These are phyloP conservation scores for Caenorhabditis sinica DNA, from an alignment of 2,888 invertebrate species.

Conservation along the genomic window DNA sequence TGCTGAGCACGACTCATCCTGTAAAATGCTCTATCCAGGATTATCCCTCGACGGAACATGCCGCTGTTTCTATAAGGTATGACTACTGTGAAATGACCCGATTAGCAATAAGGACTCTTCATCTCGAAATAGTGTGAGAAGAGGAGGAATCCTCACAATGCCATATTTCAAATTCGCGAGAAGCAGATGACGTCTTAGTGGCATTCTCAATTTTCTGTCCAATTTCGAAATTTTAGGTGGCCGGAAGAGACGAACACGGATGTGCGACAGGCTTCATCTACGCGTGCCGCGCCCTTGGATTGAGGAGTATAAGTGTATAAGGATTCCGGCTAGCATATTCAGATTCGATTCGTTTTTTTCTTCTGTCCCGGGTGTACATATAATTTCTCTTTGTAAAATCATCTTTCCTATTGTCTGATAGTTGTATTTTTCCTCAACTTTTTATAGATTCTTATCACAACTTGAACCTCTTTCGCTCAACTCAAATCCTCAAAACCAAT, in stretches of 20 bases:
- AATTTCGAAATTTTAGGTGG: constrained; percentile 67
- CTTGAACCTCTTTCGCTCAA: no score
- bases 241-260: constrained; percentile 71
- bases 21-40: constrained; percentile 73
- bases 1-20: constrained; percentile 67
- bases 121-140: constrained; percentile 10
- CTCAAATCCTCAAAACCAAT: constrained; percentile 7
- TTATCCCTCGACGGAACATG: constrained; percentile 70
- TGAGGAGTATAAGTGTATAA: constrained; percentile 65
- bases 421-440: constrained; percentile 4
- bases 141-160: constrained; percentile 45
- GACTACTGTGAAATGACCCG: constrained; percentile 2
- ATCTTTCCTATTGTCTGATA: background rate
- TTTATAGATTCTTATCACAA: no score
- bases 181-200: constrained; percentile 19
- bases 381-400: background rate
- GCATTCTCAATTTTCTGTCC: constrained; percentile 9
- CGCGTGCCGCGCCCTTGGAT: constrained; percentile 64
- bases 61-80: constrained; percentile 71
- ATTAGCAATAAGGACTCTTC: background rate
- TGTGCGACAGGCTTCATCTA: constrained; percentile 74
- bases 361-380: constrained; percentile 52
- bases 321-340: background rate
- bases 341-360: constrained; percentile 22
- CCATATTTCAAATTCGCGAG: constrained; percentile 10